Evolutionary conservation across 2,888 invertebrate genomes (phyloP), one percentile per base, ranked within the genome.

Genomic region (Apodemia zela): DNA sequence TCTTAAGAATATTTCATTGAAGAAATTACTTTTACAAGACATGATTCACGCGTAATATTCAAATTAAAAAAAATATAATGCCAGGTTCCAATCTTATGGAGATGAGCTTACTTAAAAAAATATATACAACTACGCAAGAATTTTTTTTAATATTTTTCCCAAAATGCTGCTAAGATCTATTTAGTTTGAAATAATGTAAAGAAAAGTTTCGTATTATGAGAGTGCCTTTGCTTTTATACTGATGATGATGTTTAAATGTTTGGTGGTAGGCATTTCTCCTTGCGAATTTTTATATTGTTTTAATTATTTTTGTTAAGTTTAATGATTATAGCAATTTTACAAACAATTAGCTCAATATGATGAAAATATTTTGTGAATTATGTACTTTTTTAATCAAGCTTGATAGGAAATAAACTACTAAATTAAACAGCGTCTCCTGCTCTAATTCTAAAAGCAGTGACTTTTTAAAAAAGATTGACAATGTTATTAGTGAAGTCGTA

Each of bases 201-300:
- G 21, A 18, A 13, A 18, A 11, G n/a, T 68, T 79, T 85, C 80
- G 80, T 81, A 78, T 81, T 69, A 73, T 77, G 82, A n/a, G 82
- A 87, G 89, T 88, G 88, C 87, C 89, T 89, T 87, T 51, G 51
- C 51, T 82, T 77, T 42, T 77, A 33, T 25, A 21, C n/a, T 47
- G 59, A 21, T 51, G 25, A 25, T 15, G 42, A 15, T 21, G 51
- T 25, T 25, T 13, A 51, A 51, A 25, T 51, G 11, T 51, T 51
- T 51, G 51, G 25, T 13, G 18, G n/a, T 51, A 51, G 25, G 51
- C 21, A 51, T 21, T 18, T 54, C 54, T 54, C 25, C 17, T 18
- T 18, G 25, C 25, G 15, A 25, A 18, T 54, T 54, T 54, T 8
- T 47, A 21, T 15, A 25, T 54, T 54, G 54, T 25, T 54, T 54